Percentiles rank a stretch among this genome's conserved stretches.
Evolutionary conservation across 2,797 vertebrate genomes (phyloP).

Genomic region (Xyrichtys novacula): DNA sequence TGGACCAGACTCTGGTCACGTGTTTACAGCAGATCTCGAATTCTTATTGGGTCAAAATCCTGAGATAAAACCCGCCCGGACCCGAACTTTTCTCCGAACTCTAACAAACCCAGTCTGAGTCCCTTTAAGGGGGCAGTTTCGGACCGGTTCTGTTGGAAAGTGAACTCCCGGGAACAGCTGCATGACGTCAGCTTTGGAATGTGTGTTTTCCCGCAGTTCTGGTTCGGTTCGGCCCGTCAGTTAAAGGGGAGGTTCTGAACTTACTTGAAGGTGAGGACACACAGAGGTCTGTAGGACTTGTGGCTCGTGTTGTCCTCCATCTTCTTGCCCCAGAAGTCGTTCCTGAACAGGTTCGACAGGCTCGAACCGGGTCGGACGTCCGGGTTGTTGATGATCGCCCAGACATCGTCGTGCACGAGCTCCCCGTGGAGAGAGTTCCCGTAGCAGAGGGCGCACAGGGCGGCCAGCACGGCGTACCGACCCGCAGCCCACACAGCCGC

Average conservation of each 20-base stretch:
- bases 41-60: background rate
- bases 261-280: constrained; percentile 96
- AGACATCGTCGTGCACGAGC: constrained; percentile 97
- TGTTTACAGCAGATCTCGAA: background rate
- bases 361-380: constrained; percentile 89
- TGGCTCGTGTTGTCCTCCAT: constrained; percentile 96
- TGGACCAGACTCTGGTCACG: no score
- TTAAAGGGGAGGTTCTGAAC: no score
- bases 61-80: no score
- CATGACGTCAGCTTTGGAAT: constrained; percentile 52
- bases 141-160: background rate
- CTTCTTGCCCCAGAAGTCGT: constrained; percentile 98
- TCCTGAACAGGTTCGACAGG: constrained; percentile 85
- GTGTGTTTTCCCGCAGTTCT: background rate
- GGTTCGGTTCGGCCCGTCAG: no score
- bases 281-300: constrained; percentile 97
- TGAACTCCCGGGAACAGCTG: constrained; percentile 7
- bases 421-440: constrained; percentile 91
- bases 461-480: constrained; percentile 77
- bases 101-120: background rate
- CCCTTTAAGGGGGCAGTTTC: no score
- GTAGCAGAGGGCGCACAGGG: constrained; percentile 90
- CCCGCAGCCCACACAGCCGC: constrained; percentile 62
- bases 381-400: constrained; percentile 96
- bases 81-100: no score